Base-by-base conservation (phyloP, 2,797 vertebrate genomes). In the Chelonia mydas region DNA sequence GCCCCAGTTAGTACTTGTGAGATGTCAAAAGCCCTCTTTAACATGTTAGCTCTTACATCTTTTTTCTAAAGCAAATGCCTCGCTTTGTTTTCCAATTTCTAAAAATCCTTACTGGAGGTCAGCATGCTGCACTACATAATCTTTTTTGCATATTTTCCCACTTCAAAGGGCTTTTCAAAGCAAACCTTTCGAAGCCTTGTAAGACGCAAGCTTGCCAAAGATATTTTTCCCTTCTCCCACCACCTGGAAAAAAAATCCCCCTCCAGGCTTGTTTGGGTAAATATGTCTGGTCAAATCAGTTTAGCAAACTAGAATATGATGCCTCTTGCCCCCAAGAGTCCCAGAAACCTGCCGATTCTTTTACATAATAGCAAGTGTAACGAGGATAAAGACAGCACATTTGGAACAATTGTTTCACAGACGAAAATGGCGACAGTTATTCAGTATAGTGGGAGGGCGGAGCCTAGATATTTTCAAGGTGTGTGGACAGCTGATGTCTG, bases 121-220 rank as follows among this genome's bases (percentile, higher is more conserved):
- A 93, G 28, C 85, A 5, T 92, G 93, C 77, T 84, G 4, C 3
- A 2, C 2, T 49, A 47, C 5, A 10, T 88, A 57, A 37, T 87
- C 49, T 84, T 5, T 0, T 28, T 53, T 1, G 80, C 2, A 28
- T 86, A n/a, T 78, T 59, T 33, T 15, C 31, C 93, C 33, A 11
- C 78, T 92, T 94, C 78, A 92, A 31, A 95, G 81, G 41, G 21
- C 74, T 89, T 91, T 57, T 95, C 81, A 86, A 61, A 96, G 87
- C 85, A 86, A 87, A 93, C 25, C 68, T 90, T 93, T 92, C 86
- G 86, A 54, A 88, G 11, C 17, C 59, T 54, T 45, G 33, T 96
- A 84, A 82, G 31, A 7, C 23, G 61, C 25, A 3, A 74, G 37
- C 5, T 5, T 41, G 59, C 51, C 90, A 89, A 85, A 84, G 61